Base-by-base conservation (phyloP, 2,888 invertebrate genomes). In the Drosophila monieri region DNA sequence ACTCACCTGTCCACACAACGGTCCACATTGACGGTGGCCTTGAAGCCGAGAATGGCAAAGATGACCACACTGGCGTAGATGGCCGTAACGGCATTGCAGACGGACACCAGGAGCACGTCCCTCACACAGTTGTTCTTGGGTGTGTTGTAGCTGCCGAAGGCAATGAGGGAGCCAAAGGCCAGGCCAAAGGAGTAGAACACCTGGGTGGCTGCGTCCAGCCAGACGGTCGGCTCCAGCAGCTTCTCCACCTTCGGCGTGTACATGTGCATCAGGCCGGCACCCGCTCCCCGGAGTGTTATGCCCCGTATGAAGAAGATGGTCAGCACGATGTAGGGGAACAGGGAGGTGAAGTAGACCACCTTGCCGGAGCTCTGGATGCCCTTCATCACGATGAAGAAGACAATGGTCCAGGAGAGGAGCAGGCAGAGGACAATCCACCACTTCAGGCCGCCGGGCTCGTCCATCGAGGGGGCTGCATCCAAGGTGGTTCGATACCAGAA, bases 301-400 rank as follows among this genome's bases (percentile, higher is more conserved):
- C 97, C 98, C 58, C 98, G 94, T 74, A 97, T 93, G 93, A 98
- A 97, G 94, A 98, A 98, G 89, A 98, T 97, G 32, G 98, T 97
- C 80, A 98, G 94, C 76, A 98, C 98, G 66, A 96, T 92, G 92
- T 98, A 98, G 1, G 98, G 98, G 91, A 98, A 98, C 89, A 98
- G 94, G 1, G 98, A 98, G 10, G 98, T 98, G 92, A 98, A 97
- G 92, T 98, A 98, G 74, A 98, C 97, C 88, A 97, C 97, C 94
- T 98, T 98, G 87, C 98, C 98, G 74, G 97, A 97, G 85, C 97
- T 97, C 92, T 98, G 98, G 74, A 98, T 98, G 49, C 98, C 98
- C 91, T 97, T 97, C 97, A 97, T 98, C 47, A 98, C 97, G 89
- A 98, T 98, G 89, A 97, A 96, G 93, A 97, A 98, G 30, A 98